phyloP scores from a whole-genome alignment of 1,140 invertebrate genomes.

The Metaphire vulgaris region DNA sequence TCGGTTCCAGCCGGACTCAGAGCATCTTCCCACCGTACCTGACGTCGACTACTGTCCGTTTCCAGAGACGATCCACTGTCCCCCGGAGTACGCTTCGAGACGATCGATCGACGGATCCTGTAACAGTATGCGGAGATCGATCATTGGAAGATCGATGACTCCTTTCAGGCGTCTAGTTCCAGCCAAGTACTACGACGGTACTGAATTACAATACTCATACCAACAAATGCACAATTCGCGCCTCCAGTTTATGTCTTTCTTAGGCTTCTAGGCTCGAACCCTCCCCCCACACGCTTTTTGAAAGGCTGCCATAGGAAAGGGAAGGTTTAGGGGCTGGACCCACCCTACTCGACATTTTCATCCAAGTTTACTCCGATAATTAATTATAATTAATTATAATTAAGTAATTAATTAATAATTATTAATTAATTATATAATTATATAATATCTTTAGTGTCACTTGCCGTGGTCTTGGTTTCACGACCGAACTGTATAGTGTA shows the following conservation, averaged over 20 bases:
- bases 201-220: slow-evolving; percentile 28
- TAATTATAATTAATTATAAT: too few species aligned
- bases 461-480: too few species aligned
- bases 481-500: too few species aligned
- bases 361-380: too few species aligned
- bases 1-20: not conserved
- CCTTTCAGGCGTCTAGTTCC: slow-evolving; percentile 1
- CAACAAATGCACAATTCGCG: slow-evolving; percentile 19
- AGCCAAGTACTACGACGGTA: slow-evolving; percentile 25
- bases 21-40: not conserved
- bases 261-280: too few species aligned
- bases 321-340: too few species aligned
- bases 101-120: slow-evolving; percentile 1
- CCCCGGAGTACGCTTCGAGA: slow-evolving; percentile 4
- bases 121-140: not conserved
- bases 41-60: slow-evolving; percentile 10
- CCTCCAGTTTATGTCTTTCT: slow-evolving; percentile 34
- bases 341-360: too few species aligned
- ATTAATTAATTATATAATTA: too few species aligned
- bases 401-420: too few species aligned
- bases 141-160: slow-evolving; percentile 3
- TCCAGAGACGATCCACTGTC: slow-evolving; percentile 18
- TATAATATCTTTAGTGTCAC: too few species aligned
- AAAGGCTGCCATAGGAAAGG: too few species aligned
- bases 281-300: too few species aligned